These are phyloP conservation scores for Heliconius ethilla DNA, from an alignment of 2,888 invertebrate species.

Conservation along the genomic window DNA sequence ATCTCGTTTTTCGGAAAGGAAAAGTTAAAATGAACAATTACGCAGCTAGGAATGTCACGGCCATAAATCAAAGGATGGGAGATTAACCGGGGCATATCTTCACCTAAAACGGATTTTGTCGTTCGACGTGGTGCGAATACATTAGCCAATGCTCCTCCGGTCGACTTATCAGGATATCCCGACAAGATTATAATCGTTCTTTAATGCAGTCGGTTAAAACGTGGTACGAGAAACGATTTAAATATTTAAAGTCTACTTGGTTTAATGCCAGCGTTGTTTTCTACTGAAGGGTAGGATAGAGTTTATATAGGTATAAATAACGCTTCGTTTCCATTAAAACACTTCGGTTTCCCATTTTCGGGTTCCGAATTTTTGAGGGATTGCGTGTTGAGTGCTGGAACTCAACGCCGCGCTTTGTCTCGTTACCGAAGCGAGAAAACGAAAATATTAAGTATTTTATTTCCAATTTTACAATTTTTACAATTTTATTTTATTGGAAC, in stretches of 20 bases:
- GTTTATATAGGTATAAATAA: no score
- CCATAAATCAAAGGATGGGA: constrained; percentile 71
- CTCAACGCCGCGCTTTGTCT: no score
- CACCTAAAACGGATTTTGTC: constrained; percentile 76
- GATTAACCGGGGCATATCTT: constrained; percentile 77
- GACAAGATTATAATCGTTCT: constrained; percentile 60
- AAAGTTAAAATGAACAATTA: constrained; percentile 50
- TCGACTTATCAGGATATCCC: constrained; percentile 61
- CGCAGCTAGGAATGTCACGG: constrained; percentile 57
- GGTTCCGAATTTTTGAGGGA: background rate
- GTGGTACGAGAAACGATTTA: background rate
- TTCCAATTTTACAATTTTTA: no score
- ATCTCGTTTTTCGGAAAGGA: background rate
- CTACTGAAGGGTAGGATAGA: no score
- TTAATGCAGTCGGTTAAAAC: constrained; percentile 31
- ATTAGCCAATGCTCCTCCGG: constrained; percentile 62
- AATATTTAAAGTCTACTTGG: constrained; percentile 1
- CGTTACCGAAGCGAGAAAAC: no score
- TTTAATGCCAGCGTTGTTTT: background rate
- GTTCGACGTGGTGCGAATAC: constrained; percentile 74
- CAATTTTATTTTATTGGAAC: no score
- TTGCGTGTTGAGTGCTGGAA: no score
- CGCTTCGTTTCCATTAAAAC: no score
- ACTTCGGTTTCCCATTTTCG: background rate
- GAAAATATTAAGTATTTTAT: no score